Evolutionary conservation across 2,113 vertebrate species (phyloP), one percentile per base, ranked within the genome.

Genomic region (Triplophysa tibetana): DNA sequence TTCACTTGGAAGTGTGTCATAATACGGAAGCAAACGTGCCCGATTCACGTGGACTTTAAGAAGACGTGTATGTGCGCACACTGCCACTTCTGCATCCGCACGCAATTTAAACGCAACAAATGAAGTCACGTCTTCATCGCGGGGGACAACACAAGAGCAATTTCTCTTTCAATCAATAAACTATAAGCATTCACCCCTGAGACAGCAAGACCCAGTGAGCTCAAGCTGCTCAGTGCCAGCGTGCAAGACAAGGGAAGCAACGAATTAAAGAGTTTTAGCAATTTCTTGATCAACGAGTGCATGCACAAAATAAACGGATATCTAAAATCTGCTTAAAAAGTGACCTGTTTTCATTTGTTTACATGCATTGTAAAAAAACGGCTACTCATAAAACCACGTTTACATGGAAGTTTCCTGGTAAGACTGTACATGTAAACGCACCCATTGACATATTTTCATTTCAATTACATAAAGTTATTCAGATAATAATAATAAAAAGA

Each of bases 161-260:
- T 75, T 75, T 62, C 41, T 17, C 19, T 43, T 63, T 24, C 73
- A 63, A 75, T 63, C 73, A 75, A 75, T 75, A 75, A 63, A 63
- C 38, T 63, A 75, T 58, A 63, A 11, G 14, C 41, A 60, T 61
- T 60, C 70, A 61, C 70, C 54, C 41, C 33, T 43, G 70, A 74
- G 70, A 74, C 50, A 33, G 52, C 50, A 14, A 38, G 50, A 54
- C 24, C 9, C 1, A 1, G 70, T 60, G 56, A 43, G 33, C 72
- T 19, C 2, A 21, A 23, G 56, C 21, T 6, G 41, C 48, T 62
- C 26, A 33, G 29, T 54, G 69, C 26, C 43, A 12, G 8, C 11
- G 43, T 12, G 48, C 52, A 56, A 56, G 6, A 19, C 1, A 38
- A 21, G 54, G 60, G 7, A 8, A 16, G n/a, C 54, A 74, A 13